Conservation (phyloP, 2,113 vertebrate species). For the Gadus macrocephalus region DNA sequence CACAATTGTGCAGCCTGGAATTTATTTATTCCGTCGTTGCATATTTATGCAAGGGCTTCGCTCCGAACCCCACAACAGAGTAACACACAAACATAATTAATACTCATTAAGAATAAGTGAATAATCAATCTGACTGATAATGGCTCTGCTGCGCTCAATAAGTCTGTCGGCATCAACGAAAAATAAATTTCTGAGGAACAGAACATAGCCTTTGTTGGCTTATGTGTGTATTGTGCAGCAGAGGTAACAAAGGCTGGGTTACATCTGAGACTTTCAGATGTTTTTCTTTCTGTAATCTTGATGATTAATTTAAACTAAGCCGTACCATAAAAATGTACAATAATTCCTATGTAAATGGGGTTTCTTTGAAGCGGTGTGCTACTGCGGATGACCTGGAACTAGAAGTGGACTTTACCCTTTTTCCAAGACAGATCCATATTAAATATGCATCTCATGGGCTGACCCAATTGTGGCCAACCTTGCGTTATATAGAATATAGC, state of each 20-base stretch:
- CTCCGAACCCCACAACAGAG: constrained; percentile 2
- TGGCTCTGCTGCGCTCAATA: constrained; percentile 8
- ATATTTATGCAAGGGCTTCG: constrained; percentile 22
- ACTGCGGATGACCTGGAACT: constrained; percentile 12
- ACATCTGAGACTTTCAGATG: not conserved
- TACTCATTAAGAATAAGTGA: constrained; percentile 22
- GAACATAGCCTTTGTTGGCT: not conserved
- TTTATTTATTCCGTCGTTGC: constrained; percentile 15
- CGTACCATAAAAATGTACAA: constrained; percentile 20
- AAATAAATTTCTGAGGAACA: constrained; percentile 1
- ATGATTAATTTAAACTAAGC: constrained; percentile 8
- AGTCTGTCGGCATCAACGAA: not conserved
- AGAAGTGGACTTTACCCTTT: constrained; percentile 7
- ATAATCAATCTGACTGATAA: constrained; percentile 28
- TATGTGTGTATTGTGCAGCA: not conserved
- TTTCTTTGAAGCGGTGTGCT: constrained; percentile 15
- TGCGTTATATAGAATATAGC: too few relatives aligned
- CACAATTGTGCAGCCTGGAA: not conserved
- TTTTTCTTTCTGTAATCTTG: constrained; percentile 1
- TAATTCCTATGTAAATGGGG: constrained; percentile 14
- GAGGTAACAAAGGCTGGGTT: not conserved
- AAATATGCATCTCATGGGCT: constrained; percentile 14
- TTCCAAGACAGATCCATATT: constrained; percentile 4
- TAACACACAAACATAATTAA: constrained; percentile 27
- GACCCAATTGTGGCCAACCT: constrained; percentile 14